phyloP scores from a whole-genome alignment of 2,888 invertebrate species.

The Lepidocyrtinus sp. region DNA sequence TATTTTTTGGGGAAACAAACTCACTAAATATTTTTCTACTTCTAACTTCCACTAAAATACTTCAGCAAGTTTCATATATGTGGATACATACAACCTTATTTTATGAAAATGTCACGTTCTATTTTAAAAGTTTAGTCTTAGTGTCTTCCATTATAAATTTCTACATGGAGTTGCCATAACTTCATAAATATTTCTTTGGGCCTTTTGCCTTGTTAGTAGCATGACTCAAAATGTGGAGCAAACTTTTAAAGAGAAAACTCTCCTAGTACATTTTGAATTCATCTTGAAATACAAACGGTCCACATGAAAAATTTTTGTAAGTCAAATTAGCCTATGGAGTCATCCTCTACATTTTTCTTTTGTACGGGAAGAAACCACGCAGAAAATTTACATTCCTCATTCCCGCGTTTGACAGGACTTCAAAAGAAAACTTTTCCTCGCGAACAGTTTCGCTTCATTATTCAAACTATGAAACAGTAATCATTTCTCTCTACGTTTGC shows the following conservation, averaged over 20 bases:
- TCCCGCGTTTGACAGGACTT: neutral
- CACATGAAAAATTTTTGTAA: neutral
- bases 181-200: too few relatives aligned
- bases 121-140: too few relatives aligned
- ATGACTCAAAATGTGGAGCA: neutral
- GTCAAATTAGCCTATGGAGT: neutral
- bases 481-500: neutral
- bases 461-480: neutral
- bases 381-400: neutral
- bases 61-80: too few relatives aligned
- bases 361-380: neutral
- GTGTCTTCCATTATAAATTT: too few relatives aligned
- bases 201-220: neutral
- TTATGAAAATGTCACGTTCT: too few relatives aligned
- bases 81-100: too few relatives aligned
- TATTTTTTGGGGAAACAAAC: too few relatives aligned
- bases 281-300: neutral
- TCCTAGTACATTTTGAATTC: neutral
- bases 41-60: too few relatives aligned
- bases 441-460: slow-evolving; percentile 1
- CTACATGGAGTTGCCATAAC: too few relatives aligned
- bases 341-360: neutral
- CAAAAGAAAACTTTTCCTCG: neutral
- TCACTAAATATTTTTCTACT: too few relatives aligned
- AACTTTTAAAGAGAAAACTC: neutral